phyloP scores from a whole-genome alignment of 2,888 invertebrate genomes.

The Patella depressa region DNA sequence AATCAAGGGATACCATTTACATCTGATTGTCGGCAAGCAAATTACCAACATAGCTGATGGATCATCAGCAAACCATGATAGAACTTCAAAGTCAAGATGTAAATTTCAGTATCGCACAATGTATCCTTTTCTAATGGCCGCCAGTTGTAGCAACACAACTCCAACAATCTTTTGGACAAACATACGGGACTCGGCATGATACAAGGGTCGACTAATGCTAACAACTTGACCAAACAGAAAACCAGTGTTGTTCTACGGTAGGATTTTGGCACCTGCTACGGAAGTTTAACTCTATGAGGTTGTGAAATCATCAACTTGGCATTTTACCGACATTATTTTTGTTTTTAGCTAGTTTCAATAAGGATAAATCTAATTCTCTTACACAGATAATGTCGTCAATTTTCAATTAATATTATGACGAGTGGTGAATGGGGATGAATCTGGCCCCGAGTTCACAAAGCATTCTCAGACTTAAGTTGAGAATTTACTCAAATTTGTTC shows the following conservation, averaged over 20 bases:
- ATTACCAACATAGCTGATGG: constrained; percentile 1
- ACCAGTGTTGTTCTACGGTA: not conserved
- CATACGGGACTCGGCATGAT: not conserved
- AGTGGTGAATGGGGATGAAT: too few relatives aligned
- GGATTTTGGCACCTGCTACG: too few relatives aligned
- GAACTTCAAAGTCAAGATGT: not conserved
- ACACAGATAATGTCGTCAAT: too few relatives aligned
- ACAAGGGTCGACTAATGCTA: not conserved
- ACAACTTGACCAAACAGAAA: not conserved
- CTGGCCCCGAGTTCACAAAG: too few relatives aligned
- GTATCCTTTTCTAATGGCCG: constrained; percentile 7
- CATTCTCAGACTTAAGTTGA: too few relatives aligned
- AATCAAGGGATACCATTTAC: too few relatives aligned
- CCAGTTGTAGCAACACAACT: constrained; percentile 3
- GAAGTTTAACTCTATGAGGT: not conserved
- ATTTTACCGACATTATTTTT: too few relatives aligned
- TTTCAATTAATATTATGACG: too few relatives aligned
- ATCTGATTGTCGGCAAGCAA: not conserved
- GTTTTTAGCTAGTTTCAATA: too few relatives aligned
- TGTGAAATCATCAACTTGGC: too few relatives aligned
- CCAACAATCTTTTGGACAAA: not conserved
- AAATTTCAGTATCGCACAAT: not conserved
- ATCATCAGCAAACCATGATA: not conserved
- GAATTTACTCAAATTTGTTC: too few relatives aligned
- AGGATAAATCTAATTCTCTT: too few relatives aligned